Base-by-base conservation (phyloP, 2,888 invertebrate genomes). In the Sphaeridia pumilis region DNA sequence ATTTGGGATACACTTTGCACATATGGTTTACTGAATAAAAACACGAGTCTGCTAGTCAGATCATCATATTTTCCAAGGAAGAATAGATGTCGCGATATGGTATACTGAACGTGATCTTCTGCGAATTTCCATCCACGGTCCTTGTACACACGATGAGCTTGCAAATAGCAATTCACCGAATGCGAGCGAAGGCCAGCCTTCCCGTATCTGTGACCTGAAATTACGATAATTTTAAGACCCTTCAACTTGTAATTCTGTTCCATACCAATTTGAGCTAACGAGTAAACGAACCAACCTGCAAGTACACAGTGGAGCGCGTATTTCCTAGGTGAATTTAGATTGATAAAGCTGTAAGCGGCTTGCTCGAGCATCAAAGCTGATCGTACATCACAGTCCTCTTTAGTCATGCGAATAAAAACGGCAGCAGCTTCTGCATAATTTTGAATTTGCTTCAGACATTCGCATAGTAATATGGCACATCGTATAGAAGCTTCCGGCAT, bases 271-370 rank as follows among this genome's bases (percentile, higher is more conserved):
- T n/a, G n/a, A n/a, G n/a, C n/a, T n/a, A n/a, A n/a, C n/a, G n/a
- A n/a, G n/a, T n/a, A 20, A 17, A 17, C 17, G 7, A 12, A 43
- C 31, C n/a, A 48, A 63, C 63, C 97, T 20, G 97, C 88, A 22
- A 98, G 75, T 21, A 97, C 93, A 77, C 92, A 86, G 68, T 97
- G 93, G 71, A 97, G 93, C 17, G 94, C 88, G 70, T 90, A 94
- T 71, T 95, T 95, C 49, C 94, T 77, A 49, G 76, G 77, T 26
- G 81, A 79, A 60, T 78, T 74, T 17, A 78, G 74, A 3, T 73
- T 74, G 34, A 93, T 74, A 69, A 90, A 97, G 69, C 92, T 90
- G 67, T 92, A 84, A 0, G 95, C 84, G 0, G 95, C 94, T 71
- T 95, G 94, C 70, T 98, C 97, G 46, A 97, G 74, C 50, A 97